A percentile compares a stretch with the other conserved stretches of the same genome.
Evolutionary conservation across 2,797 vertebrate species (phyloP).

Genomic region (Ispidina lecontei): DNA sequence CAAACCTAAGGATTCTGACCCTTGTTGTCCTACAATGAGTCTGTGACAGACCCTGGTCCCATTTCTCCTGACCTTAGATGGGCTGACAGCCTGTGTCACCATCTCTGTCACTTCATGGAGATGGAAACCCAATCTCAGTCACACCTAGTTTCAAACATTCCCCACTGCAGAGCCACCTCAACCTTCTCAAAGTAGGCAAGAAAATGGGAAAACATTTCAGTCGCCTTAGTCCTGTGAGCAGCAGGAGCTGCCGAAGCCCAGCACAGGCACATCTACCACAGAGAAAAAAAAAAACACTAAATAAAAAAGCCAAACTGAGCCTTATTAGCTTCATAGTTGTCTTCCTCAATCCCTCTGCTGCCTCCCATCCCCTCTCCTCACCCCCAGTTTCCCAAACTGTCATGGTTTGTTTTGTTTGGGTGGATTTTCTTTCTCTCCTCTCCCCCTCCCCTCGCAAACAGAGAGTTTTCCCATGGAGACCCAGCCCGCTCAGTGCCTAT

Average conservation of each 20-base stretch:
- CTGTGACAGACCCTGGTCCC: neutral
- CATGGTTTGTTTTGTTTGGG: constrained; percentile 62
- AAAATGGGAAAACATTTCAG: fast-evolving
- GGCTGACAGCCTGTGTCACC: neutral
- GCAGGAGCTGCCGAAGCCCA: neutral
- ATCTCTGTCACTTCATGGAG: neutral
- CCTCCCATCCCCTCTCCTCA: neutral
- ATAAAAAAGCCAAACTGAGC: neutral
- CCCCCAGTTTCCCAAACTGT: constrained; percentile 22
- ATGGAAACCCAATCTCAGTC: neutral
- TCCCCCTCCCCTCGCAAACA: neutral
- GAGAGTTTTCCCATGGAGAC: constrained; percentile 79
- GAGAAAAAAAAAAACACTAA: neutral
- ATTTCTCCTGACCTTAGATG: fast-evolving
- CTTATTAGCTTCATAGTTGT: neutral
- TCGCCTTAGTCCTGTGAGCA: fast-evolving
- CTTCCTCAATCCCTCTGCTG: neutral
- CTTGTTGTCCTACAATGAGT: neutral
- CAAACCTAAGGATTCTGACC: neutral
- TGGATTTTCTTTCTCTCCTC: constrained; percentile 34
- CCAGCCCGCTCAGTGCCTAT: constrained; percentile 61
- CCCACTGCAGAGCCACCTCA: neutral
- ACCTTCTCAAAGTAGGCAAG: fast-evolving
- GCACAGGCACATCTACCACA: fast-evolving
- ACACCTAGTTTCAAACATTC: neutral